Base-by-base conservation (phyloP, 2,888 invertebrate genomes). In the Leucophenga montana region DNA sequence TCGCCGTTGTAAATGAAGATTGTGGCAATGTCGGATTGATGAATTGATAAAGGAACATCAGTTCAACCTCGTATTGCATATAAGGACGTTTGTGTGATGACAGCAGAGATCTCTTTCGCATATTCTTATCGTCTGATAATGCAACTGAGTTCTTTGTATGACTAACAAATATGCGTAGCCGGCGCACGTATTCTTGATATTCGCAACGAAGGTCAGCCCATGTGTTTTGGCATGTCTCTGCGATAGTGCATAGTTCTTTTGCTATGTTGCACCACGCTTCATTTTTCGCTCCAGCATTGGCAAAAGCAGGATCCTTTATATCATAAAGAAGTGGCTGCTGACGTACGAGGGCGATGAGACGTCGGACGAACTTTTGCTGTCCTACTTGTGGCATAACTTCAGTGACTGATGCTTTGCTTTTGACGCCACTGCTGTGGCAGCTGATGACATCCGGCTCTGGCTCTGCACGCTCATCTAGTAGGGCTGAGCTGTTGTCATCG, bases 161-260 rank as follows among this genome's bases (percentile, higher is more conserved):
- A n/a, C n/a, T n/a, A n/a, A n/a, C n/a, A n/a, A n/a, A n/a, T n/a
- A n/a, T n/a, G n/a, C n/a, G 33, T 33, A 33, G 31, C 5, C n/a
- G 33, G 8, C 1, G 20, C 33, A 33, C 33, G 33, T n/a, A n/a
- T n/a, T n/a, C 3, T n/a, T 5, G 18, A 1, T 4, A 4, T 18
- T 2, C 87, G 85, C 50, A 87, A 64, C n/a, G n/a, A n/a, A n/a
- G n/a, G 14, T 82, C 76, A 0, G 77, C 71, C 87, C 87, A 87
- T 3, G 68, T 69, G 48, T 75, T 76, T 68, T 77, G 73, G 62
- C 87, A 88, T 2, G 66, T 59, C 33, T 64, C 54, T 0, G 67
- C 27, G 46, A 80, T 75, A 2, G 71, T n/a, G 0, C 69, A 65
- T 18, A 83, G 48, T 11, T 72, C 14, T 3, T 48, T 67, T n/a